Evolutionary conservation across 2,113 vertebrate species (phyloP).

Genomic region (Brevimyrus niger): DNA sequence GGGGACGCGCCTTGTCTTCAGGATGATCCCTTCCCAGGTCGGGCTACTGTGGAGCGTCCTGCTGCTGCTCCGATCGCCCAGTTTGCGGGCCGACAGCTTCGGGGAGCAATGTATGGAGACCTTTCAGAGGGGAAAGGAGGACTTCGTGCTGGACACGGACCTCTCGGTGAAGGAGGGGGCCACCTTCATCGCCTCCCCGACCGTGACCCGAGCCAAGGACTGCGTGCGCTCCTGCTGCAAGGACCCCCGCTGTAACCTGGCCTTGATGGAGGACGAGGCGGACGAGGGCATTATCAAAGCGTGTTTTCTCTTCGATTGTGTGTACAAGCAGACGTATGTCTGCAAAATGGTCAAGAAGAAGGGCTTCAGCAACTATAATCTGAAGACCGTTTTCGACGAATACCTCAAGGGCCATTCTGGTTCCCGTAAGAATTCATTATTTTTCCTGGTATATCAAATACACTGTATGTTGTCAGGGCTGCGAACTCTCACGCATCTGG

Average conservation of each 20-base stretch:
- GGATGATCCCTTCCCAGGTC: slow-evolving; percentile 32
- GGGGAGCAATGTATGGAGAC: slow-evolving; percentile 54
- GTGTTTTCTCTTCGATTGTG: slow-evolving; percentile 84
- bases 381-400: slow-evolving; percentile 53
- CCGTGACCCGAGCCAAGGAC: slow-evolving; percentile 49
- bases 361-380: slow-evolving; percentile 73
- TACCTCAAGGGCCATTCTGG: slow-evolving; percentile 39
- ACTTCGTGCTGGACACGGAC: slow-evolving; percentile 75
- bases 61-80: slow-evolving; percentile 19
- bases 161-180: slow-evolving; percentile 81
- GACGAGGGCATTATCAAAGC: slow-evolving; percentile 43
- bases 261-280: slow-evolving; percentile 63
- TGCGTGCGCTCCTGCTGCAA: slow-evolving; percentile 79
- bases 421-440: slow-evolving; percentile 38
- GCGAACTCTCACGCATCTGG: neutral
- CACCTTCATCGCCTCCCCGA: slow-evolving; percentile 69
- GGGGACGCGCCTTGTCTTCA: neutral
- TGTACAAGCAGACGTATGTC: slow-evolving; percentile 78
- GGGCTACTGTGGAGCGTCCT: neutral
- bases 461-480: neutral
- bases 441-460: neutral
- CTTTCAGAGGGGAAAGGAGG: slow-evolving; percentile 60
- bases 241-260: slow-evolving; percentile 70
- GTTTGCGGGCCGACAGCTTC: neutral
- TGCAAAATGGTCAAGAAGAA: slow-evolving; percentile 74